Base-by-base conservation (phyloP, 2,113 vertebrate species). In the Chlamydotis undulata region DNA sequence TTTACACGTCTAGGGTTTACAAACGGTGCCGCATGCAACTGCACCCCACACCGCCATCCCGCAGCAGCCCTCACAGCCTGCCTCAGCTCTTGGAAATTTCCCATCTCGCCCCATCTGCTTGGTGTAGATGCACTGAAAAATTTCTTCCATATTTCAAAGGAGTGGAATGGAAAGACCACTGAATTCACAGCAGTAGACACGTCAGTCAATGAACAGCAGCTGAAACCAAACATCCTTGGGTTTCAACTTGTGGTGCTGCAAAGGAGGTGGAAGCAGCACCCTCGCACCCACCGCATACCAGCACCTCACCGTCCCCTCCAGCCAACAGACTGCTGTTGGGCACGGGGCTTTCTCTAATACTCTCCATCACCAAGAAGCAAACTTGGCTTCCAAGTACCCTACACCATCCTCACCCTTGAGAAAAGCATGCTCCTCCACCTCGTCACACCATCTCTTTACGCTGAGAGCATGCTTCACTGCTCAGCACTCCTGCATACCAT, bases 261-360 rank as follows among this genome's bases (percentile, higher is more conserved):
- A 23, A 7, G 4, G 1, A 19, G 7, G 5, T 63, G 41, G 60
- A 74, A 78, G 41, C 52, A 86, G 67, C n/a, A 64, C 24, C 22
- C 23, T 53, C 1, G 0, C 15, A 55, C 7, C 21, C 52, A 39
- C 5, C 1, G 0, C 4, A 0, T 33, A 33, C 41, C 55, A 65
- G 61, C 33, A 12, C 49, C 49, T 76, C 53, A 43, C 26, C n/a
- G 28, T 79, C 41, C 31, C 41, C 52, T 63, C 43, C 68, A 80
- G 63, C 23, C 78, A 78, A 4, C 31, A 75, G 78, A 2, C 43
- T 74, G 31, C 47, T n/a, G 15, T 4, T 56, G 55, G 13, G 14
- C 7, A 13, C 1, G 10, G 29, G 43, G 11, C 55, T 79, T 60
- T 80, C 41, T 59, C 77, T 25, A 41, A 2, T 2, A 8, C 10